A percentile compares a stretch with the other conserved stretches of the same genome.
Conservation (phyloP, 2,797 vertebrate genomes). For the Malurus leucopterus region DNA sequence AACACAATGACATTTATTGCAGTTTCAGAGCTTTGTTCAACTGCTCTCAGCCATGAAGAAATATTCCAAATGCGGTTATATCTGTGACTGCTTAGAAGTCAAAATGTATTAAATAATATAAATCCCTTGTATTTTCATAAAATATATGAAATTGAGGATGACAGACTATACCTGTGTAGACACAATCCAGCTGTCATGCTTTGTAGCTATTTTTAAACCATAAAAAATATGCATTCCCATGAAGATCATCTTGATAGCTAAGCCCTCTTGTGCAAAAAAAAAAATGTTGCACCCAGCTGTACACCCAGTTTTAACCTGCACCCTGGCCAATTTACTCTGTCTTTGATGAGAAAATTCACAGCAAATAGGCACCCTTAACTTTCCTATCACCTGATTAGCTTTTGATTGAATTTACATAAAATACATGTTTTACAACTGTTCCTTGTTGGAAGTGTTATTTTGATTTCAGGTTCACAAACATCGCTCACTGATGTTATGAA, state of each 20-base stretch:
- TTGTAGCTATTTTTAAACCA: not conserved
- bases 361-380: not conserved
- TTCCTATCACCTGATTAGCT: not conserved
- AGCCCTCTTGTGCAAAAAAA: not conserved
- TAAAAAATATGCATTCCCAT: not conserved
- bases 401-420: not conserved
- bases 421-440: not conserved
- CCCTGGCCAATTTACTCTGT: not conserved
- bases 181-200: not conserved
- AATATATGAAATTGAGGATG: not conserved
- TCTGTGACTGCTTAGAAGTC: not conserved
- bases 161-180: not conserved
- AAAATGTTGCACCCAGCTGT: not conserved
- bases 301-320: not conserved
- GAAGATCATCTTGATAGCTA: not conserved
- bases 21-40: not conserved
- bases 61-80: not conserved
- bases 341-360: not conserved
- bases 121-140: not conserved
- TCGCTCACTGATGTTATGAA: not conserved
- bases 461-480: not conserved
- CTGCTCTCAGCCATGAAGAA: not conserved
- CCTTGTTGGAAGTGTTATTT: not conserved
- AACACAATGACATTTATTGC: not conserved
- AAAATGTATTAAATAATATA: not conserved